Conservation (phyloP, 2,797 vertebrate genomes). For the Ataeniobius toweri region DNA sequence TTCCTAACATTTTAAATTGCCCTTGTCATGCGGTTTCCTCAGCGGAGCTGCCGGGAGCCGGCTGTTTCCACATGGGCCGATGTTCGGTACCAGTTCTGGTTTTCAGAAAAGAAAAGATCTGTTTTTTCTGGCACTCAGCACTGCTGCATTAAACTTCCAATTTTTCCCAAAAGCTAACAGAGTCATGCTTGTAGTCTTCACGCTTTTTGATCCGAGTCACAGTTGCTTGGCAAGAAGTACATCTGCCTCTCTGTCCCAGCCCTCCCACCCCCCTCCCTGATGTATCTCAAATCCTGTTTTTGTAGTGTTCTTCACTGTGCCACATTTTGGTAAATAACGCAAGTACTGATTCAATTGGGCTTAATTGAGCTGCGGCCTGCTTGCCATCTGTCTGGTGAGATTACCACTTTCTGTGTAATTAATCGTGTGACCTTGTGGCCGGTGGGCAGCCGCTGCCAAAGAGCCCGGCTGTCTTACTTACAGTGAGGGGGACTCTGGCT, state of each 20-base stretch:
- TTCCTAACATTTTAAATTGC: conserved; percentile 78
- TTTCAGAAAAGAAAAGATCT: conserved; percentile 67
- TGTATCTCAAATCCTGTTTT: conserved; percentile 60
- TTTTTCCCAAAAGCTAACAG: conserved; percentile 64
- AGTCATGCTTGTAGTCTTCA: conserved; percentile 68
- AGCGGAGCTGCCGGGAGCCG: conserved; percentile 71
- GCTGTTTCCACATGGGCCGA: conserved; percentile 66
- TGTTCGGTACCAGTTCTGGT: conserved; percentile 63
- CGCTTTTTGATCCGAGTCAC: conserved; percentile 75
- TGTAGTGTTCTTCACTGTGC: conserved; percentile 53
- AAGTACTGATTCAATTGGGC: conserved; percentile 81
- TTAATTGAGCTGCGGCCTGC: conserved; percentile 74
- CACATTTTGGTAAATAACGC: conserved; percentile 79
- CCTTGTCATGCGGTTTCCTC: conserved; percentile 79
- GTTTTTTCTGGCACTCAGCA: conserved; percentile 69
- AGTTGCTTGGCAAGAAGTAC: conserved; percentile 69
- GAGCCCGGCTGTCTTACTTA: conserved; percentile 65
- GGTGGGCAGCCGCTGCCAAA: conserved; percentile 60
- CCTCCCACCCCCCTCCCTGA: conserved; percentile 21
- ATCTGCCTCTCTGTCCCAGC: conserved; percentile 63
- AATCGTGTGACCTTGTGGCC: conserved; percentile 81
- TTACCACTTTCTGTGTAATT: conserved; percentile 84
- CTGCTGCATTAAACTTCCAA: conserved; percentile 60
- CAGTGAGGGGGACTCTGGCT: conserved; percentile 42
- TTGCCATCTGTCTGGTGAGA: conserved; percentile 82